Base-by-base conservation (phyloP, 1,140 invertebrate genomes). In the Euura saliciscinereae region DNA sequence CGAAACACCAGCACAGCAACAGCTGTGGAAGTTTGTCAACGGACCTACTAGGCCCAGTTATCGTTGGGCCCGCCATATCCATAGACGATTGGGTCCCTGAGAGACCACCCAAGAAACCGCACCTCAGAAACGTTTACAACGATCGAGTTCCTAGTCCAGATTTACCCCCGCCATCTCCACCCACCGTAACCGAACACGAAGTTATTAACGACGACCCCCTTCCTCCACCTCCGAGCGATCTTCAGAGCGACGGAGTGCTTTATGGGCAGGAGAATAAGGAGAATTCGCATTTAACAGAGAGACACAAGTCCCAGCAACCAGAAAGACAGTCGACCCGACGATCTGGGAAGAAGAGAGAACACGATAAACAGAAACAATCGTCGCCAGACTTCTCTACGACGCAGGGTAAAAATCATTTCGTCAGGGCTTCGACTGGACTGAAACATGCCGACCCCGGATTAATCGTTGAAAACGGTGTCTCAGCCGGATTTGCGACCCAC, bases 61-160 rank as follows among this genome's bases (percentile, higher is more conserved):
- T 92, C 13, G 83, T 92, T 4, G 92, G 92, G 2, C 90, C 90
- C 0, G 87, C 90, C 0, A 92, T 93, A 75, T 91, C 90, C 0
- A 85, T 92, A 11, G 92, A 93, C 73, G 91, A 93, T 75, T 93
- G 91, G 90, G 91, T 92, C 0, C 94, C 94, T 1, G 93, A 95
- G 76, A 85, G 91, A 70, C 91, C 91, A 2, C 91, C 91, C 8
- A 95, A 95, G 83, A 94, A 94, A 82, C 93, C 93, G 1, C 91
- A 94, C 78, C 79, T 93, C n/a, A 80, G 92, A 78, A 87, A 84
- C 44, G 87, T 85, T 10, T 83, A 81, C 81, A 88, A 81, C 79
- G 85, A 89, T 45, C 84, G 91, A 43, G 87, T 93, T n/a, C 89
- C 92, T 2, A 93, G 92, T 79, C 93, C 93, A 0, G 93, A 94